Evolutionary conservation across 1,140 invertebrate genomes (phyloP), one percentile per base, ranked within the genome.

Genomic region (Drosophila funebris): DNA sequence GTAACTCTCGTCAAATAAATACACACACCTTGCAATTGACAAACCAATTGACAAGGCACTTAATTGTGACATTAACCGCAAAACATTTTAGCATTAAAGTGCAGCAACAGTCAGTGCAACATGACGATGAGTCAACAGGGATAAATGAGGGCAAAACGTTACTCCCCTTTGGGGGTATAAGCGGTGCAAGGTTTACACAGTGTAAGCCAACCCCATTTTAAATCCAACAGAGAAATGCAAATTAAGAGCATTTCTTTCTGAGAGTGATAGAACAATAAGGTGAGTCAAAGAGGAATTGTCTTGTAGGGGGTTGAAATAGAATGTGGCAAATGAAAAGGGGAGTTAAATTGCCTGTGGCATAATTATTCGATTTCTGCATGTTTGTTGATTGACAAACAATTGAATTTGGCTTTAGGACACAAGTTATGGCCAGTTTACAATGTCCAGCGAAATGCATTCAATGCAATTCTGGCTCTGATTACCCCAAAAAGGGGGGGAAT

Each of bases 41-140:
- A 78, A 73, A 68, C 72, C 81, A 87, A 88, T 88, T 87, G 82
- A 88, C 83, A 79, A 67, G 67, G 64, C 78, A 83, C 78, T 87
- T 87, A 83, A 87, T 83, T 84, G 75, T 68, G 70, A 50, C 70
- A 68, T 63, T 74, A 60, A 69, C 76, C 60, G 57, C 64, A 73
- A 60, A 69, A 27, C 66, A 58, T 44, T 62, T 71, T 46, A 39
- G 5, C 50, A 41, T 69, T 56, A 33, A 52, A 52, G 37, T 58
- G 62, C 66, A 31, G 36, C 7, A 18, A 14, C 18, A 24, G 11
- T 18, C 9, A 36, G 14, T n/a, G 22, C 3, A 41, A 41, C 13
- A 39, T n/a, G 20, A 27, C 16, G 5, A 18, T 4, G 46, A 20
- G n/a, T 29, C 24, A 31, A 8, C 24, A 7, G 13, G 1, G 22